Conservation (phyloP, 1,140 invertebrate species). For the Drosophila mauritiana region DNA sequence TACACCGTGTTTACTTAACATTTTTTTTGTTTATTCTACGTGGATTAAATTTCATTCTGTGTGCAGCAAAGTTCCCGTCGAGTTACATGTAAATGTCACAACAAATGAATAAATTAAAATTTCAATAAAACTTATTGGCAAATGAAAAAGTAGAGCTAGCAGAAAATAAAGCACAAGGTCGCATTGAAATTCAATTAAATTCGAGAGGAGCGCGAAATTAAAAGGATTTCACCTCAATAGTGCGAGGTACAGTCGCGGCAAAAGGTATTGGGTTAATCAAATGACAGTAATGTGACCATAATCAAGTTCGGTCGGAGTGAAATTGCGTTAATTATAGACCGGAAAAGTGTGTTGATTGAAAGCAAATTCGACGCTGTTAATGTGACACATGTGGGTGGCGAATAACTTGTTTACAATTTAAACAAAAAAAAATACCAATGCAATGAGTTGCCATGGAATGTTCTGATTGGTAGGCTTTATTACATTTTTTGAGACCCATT, state of each 20-base stretch:
- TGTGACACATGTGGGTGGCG: conserved; percentile 5
- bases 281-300: conserved; percentile 39
- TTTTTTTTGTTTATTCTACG: conserved; percentile 33
- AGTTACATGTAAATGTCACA: conserved; percentile 38
- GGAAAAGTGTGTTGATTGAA: conserved; percentile 31
- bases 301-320: conserved; percentile 19
- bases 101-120: conserved; percentile 56
- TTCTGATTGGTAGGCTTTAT: conserved; percentile 26
- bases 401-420: conserved; percentile 24
- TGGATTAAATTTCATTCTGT: conserved; percentile 56
- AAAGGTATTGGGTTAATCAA: conserved; percentile 29
- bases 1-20: conserved; percentile 37
- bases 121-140: conserved; percentile 54
- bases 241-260: conserved; percentile 1
- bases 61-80: conserved; percentile 4
- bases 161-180: conserved; percentile 11
- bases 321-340: conserved; percentile 43
- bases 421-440: conserved; percentile 8
- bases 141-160: conserved; percentile 12
- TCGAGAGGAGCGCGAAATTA: conserved; percentile 4
- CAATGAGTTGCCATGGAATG: not conserved
- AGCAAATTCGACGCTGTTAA: conserved; percentile 14
- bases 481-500: conserved; percentile 26
- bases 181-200: conserved; percentile 23
- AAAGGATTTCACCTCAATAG: conserved; percentile 9